These are phyloP conservation scores for Butastur rufipennis DNA, from an alignment of 2,113 vertebrate species.

Conservation along the genomic window DNA sequence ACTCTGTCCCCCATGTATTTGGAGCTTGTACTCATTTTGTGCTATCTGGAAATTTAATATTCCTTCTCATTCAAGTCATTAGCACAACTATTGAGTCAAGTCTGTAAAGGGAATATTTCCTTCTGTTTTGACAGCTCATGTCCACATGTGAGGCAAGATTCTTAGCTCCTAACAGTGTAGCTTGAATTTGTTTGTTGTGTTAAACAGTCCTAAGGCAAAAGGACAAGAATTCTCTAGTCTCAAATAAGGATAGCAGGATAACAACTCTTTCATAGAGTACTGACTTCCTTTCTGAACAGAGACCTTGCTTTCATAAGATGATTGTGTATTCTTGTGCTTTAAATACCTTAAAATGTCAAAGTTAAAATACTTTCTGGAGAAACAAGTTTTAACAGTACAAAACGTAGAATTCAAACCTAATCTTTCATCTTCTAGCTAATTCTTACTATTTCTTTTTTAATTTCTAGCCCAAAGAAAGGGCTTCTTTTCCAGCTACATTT, in stretches of 20 bases:
- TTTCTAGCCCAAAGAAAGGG: background rate
- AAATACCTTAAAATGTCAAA: background rate
- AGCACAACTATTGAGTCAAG: background rate
- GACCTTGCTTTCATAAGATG: background rate
- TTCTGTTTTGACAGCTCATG: background rate
- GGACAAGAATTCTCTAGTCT: background rate
- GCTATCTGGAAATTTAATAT: background rate
- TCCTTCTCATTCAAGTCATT: background rate
- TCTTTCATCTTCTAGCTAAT: background rate
- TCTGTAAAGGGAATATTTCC: background rate
- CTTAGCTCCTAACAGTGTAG: background rate
- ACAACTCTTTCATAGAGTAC: background rate
- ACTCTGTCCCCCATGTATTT: background rate
- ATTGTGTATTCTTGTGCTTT: background rate
- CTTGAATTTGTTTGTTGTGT: background rate
- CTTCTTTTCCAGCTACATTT: background rate
- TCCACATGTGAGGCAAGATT: background rate
- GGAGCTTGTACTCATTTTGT: background rate
- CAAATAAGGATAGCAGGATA: background rate
- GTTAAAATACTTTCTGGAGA: background rate
- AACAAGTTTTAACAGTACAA: background rate
- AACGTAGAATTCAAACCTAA: background rate
- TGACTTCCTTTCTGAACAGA: background rate
- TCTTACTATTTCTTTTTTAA: no score
- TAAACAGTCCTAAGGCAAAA: background rate